Percentiles rank a stretch among this genome's conserved stretches.
These are phyloP conservation scores for Drosophila neutralis DNA, from an alignment of 2,888 invertebrate genomes.

Conservation along the genomic window DNA sequence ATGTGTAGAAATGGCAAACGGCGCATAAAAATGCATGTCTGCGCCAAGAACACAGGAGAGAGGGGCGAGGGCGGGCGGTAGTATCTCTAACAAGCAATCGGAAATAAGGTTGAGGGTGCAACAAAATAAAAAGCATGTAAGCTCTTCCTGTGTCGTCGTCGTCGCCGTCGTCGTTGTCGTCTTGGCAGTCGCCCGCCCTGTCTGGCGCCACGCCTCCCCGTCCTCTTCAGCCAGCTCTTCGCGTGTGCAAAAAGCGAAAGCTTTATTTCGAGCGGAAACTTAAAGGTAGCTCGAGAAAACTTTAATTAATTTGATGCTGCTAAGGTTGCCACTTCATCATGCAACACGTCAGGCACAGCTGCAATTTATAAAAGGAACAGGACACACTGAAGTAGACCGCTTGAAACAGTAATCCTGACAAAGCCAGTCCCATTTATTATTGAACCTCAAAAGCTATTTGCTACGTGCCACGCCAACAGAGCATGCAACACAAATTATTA, in stretches of 20 bases:
- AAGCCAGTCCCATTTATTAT: slow-evolving; percentile 83
- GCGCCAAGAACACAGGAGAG: slow-evolving; percentile 20
- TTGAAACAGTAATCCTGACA: slow-evolving; percentile 82
- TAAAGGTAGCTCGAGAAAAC: slow-evolving; percentile 38
- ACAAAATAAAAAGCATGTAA: slow-evolving; percentile 17
- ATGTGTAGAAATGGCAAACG: slow-evolving; percentile 58
- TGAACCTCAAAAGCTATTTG: slow-evolving; percentile 58
- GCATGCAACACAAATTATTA: slow-evolving; percentile 20
- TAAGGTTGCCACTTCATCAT: slow-evolving; percentile 59
- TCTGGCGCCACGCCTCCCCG: slow-evolving; percentile 26
- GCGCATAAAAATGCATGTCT: slow-evolving; percentile 76
- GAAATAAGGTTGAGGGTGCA: slow-evolving; percentile 48
- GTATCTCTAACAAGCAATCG: slow-evolving; percentile 65
- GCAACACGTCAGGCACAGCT: slow-evolving; percentile 77
- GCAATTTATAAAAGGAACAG: slow-evolving; percentile 72
- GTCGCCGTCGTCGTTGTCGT: not conserved
- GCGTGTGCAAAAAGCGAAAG: slow-evolving; percentile 42
- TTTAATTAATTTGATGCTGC: slow-evolving; percentile 72
- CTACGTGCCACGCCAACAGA: slow-evolving; percentile 59
- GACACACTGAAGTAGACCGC: slow-evolving; percentile 36
- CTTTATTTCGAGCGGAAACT: slow-evolving; percentile 9
- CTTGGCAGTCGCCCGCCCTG: slow-evolving; percentile 14
- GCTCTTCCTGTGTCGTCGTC: slow-evolving; percentile 21
- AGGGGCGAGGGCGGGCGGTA: slow-evolving; percentile 9
- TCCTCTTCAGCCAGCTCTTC: not conserved